Conservation (phyloP, 2,888 invertebrate genomes). For the Stegana nigrithorax region DNA sequence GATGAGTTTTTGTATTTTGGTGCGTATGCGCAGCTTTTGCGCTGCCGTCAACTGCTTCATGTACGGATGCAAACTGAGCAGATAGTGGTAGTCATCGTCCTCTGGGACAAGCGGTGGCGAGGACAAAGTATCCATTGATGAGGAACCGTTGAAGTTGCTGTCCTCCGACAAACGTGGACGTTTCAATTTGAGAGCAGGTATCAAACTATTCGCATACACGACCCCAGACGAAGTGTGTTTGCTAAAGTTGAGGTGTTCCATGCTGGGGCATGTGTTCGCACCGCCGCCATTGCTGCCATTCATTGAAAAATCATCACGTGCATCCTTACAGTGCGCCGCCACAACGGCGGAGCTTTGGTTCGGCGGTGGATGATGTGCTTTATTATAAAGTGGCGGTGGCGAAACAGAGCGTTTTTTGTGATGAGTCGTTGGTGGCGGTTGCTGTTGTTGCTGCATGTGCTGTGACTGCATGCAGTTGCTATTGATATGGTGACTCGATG, state of each 20-base stretch:
- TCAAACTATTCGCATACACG: slow-evolving; percentile 62
- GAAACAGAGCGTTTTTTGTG: slow-evolving; percentile 58
- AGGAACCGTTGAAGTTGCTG: slow-evolving; percentile 66
- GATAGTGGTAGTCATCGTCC: slow-evolving; percentile 68
- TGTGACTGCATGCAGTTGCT: not conserved
- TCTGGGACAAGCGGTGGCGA: slow-evolving; percentile 57
- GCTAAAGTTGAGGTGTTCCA: slow-evolving; percentile 61
- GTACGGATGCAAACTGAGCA: slow-evolving; percentile 67
- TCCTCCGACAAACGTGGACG: slow-evolving; percentile 65
- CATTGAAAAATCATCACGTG: slow-evolving; percentile 50
- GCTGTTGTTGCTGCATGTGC: slow-evolving; percentile 47
- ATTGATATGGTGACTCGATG: not conserved
- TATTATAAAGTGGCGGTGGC: slow-evolving; percentile 63
- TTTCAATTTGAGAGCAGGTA: slow-evolving; percentile 64
- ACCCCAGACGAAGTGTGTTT: too few species aligned
- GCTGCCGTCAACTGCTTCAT: slow-evolving; percentile 67
- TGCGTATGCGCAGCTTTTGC: slow-evolving; percentile 67
- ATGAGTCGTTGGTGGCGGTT: slow-evolving; percentile 31
- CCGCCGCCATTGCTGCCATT: slow-evolving; percentile 28
- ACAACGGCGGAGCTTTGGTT: slow-evolving; percentile 27
- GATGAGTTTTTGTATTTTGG: slow-evolving; percentile 68
- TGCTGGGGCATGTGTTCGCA: slow-evolving; percentile 25
- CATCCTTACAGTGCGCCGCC: slow-evolving; percentile 34
- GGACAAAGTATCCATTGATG: slow-evolving; percentile 59
- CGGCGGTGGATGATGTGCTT: slow-evolving; percentile 62